These are phyloP conservation scores for Cetoscarus ocellatus DNA, from an alignment of 2,797 vertebrate genomes.

Conservation along the genomic window DNA sequence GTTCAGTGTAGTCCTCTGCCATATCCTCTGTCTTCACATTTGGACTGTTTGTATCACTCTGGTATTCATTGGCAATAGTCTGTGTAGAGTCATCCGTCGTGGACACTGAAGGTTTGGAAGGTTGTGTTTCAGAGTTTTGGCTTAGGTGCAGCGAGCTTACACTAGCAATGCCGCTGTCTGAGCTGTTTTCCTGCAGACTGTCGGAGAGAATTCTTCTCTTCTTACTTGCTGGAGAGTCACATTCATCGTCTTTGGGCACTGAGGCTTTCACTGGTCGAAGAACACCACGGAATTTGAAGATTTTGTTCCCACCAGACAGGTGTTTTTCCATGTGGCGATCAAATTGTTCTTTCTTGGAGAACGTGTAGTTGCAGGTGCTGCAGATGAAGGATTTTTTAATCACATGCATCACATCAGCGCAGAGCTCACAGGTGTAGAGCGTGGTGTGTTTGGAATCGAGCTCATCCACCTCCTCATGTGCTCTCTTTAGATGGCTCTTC, in stretches of 20 bases:
- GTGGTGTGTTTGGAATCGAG: slow-evolving; percentile 94
- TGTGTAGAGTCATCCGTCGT: slow-evolving; percentile 74
- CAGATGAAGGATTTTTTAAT: slow-evolving; percentile 98
- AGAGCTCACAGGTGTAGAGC: slow-evolving; percentile 96
- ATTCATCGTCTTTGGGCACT: slow-evolving; percentile 78
- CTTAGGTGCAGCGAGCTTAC: slow-evolving; percentile 66
- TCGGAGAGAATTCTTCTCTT: slow-evolving; percentile 82
- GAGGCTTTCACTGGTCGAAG: slow-evolving; percentile 85
- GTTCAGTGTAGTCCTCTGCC: slow-evolving; percentile 82
- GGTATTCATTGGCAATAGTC: slow-evolving; percentile 56
- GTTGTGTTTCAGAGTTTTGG: slow-evolving; percentile 65
- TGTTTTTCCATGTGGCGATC: slow-evolving; percentile 99
- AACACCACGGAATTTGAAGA: slow-evolving; percentile 93
- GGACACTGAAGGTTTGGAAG: slow-evolving; percentile 68
- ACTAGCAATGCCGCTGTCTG: slow-evolving; percentile 77
- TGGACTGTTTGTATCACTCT: slow-evolving; percentile 61
- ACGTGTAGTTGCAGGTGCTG: slow-evolving; percentile 99
- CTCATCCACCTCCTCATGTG: slow-evolving; percentile 88
- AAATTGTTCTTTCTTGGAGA: slow-evolving; percentile 98
- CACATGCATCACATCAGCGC: slow-evolving; percentile 96
- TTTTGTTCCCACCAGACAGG: slow-evolving; percentile 88
- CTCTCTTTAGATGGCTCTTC: slow-evolving; percentile 90
- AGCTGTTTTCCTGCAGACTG: slow-evolving; percentile 64
- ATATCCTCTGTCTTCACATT: slow-evolving; percentile 85
- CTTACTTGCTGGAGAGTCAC: slow-evolving; percentile 84